Conservation (phyloP, 2,113 vertebrate genomes). For the Leucopsar rothschildi region DNA sequence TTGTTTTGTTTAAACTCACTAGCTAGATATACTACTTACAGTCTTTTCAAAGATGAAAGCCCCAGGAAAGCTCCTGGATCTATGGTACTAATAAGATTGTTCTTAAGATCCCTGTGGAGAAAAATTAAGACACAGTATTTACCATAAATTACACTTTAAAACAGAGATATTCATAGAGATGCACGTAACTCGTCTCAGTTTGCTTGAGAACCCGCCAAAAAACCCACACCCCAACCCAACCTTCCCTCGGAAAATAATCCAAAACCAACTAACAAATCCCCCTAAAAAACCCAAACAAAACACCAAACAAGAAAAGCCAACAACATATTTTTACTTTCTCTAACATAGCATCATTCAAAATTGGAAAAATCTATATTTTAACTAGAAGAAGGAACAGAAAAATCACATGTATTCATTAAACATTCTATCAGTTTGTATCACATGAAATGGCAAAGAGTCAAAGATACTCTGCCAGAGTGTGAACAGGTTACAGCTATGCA, state of each 20-base stretch:
- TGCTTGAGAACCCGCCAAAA: background rate
- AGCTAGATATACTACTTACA: constrained; percentile 82
- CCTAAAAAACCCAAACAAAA: background rate
- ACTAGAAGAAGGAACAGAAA: background rate
- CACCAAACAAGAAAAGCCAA: background rate
- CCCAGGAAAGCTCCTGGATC: constrained; percentile 93
- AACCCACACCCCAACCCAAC: fast-evolving
- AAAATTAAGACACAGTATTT: background rate
- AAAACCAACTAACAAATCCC: background rate
- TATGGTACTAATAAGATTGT: constrained; percentile 91
- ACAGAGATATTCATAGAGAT: background rate
- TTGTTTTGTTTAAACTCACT: background rate
- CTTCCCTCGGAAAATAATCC: background rate
- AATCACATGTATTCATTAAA: background rate
- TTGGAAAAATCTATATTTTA: background rate
- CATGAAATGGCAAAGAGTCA: background rate
- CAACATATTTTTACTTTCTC: background rate
- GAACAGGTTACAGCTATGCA: background rate
- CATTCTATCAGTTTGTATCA: background rate
- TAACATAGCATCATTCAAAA: background rate
- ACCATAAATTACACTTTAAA: background rate
- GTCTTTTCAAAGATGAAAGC: constrained; percentile 86
- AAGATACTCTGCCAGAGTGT: background rate
- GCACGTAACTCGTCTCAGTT: background rate
- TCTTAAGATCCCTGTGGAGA: constrained; percentile 87